phyloP scores from a whole-genome alignment of 2,888 invertebrate genomes.

The Hyles lineata region DNA sequence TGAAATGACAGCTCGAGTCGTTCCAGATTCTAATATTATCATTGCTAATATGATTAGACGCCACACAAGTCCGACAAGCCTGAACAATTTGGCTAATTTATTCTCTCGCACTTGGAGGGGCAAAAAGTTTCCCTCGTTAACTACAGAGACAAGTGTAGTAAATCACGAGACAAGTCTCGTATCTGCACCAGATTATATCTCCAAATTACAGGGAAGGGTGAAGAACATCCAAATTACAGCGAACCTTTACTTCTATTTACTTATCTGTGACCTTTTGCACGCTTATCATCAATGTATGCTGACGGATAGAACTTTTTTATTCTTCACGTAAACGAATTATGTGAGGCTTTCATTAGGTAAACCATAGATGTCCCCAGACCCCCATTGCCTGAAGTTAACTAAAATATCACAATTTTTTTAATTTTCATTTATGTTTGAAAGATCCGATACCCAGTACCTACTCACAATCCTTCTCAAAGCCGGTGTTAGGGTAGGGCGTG shows the following conservation, averaged over 20 bases:
- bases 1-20: background rate
- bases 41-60: background rate
- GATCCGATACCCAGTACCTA: no score
- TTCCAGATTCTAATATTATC: background rate
- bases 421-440: no score
- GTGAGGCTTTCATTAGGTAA: no score
- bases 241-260: constrained; percentile 44
- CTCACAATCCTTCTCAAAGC: no score
- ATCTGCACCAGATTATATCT: constrained; percentile 73
- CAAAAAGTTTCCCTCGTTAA: constrained; percentile 79
- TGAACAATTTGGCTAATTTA: constrained; percentile 71
- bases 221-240: constrained; percentile 54
- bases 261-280: constrained; percentile 30
- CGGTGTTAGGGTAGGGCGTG: no score
- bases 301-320: background rate
- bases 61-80: constrained; percentile 38
- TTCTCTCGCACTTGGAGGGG: constrained; percentile 57
- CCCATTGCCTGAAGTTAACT: no score
- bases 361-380: no score
- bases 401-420: no score
- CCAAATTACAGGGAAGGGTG: constrained; percentile 64
- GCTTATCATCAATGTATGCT: constrained; percentile 12
- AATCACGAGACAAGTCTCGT: constrained; percentile 68
- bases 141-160: constrained; percentile 71
- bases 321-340: background rate